A percentile compares a stretch with the other conserved stretches of the same genome.
These are phyloP conservation scores for Illadopsis cleaveri DNA, from an alignment of 2,113 vertebrate species.

Conservation along the genomic window DNA sequence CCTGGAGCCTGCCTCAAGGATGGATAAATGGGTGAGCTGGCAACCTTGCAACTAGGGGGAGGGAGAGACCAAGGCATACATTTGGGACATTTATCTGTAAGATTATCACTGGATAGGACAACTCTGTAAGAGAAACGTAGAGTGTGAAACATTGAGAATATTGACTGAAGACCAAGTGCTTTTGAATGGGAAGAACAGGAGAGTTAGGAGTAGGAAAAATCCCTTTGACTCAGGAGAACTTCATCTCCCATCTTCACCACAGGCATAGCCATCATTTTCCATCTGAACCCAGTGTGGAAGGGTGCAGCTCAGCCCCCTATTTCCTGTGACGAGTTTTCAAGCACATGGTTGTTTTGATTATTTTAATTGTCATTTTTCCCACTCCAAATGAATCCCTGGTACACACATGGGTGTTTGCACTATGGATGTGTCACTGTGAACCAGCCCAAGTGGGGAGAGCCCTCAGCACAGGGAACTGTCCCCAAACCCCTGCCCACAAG, in stretches of 20 bases:
- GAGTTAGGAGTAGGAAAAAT: background rate
- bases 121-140: background rate
- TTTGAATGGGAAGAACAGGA: background rate
- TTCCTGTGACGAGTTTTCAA: background rate
- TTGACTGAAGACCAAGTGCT: background rate
- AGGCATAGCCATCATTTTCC: background rate
- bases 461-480: background rate
- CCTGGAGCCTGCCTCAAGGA: conserved; percentile 73
- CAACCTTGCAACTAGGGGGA: background rate
- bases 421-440: background rate
- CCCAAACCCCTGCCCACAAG: background rate
- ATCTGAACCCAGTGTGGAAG: background rate
- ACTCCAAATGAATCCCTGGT: background rate
- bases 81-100: background rate
- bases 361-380: background rate
- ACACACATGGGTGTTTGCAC: background rate
- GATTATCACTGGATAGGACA: background rate
- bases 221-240: background rate
- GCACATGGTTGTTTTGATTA: background rate
- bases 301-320: background rate
- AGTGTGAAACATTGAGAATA: background rate
- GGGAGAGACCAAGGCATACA: background rate
- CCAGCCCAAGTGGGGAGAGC: background rate
- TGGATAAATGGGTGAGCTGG: conserved; percentile 59
- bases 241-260: background rate